These are phyloP conservation scores for Orussus abietinus DNA, from an alignment of 1,140 invertebrate genomes.

Conservation along the genomic window DNA sequence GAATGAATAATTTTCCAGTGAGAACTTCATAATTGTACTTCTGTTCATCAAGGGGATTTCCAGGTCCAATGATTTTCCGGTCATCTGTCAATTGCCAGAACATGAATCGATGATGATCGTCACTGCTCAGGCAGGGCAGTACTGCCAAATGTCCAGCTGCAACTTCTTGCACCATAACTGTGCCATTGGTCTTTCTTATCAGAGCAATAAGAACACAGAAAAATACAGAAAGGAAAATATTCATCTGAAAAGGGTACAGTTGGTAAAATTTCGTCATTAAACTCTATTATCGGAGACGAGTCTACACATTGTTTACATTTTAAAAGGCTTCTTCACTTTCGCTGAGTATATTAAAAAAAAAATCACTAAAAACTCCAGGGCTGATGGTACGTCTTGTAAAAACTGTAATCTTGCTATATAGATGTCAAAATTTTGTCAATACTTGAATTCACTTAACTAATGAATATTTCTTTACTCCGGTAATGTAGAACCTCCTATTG, in stretches of 20 bases:
- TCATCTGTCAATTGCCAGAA: constrained; percentile 63
- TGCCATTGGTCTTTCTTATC: constrained; percentile 16
- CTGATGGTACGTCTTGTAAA: too few relatives aligned
- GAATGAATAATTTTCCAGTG: constrained; percentile 49
- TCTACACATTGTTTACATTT: too few relatives aligned
- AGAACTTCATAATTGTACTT: constrained; percentile 70
- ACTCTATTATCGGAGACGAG: not conserved
- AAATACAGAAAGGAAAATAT: constrained; percentile 20
- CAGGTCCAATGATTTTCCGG: constrained; percentile 59
- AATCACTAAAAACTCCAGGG: too few relatives aligned
- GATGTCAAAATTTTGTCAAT: not conserved
- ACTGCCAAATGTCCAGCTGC: constrained; percentile 57
- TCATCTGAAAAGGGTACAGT: constrained; percentile 37
- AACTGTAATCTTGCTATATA: too few relatives aligned
- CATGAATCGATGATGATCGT: constrained; percentile 63
- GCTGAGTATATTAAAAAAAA: too few relatives aligned
- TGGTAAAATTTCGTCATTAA: too few relatives aligned
- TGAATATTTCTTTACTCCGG: constrained; percentile 11
- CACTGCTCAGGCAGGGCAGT: constrained; percentile 62
- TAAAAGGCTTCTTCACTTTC: too few relatives aligned
- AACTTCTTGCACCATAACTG: constrained; percentile 53
- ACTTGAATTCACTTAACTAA: constrained; percentile 7
- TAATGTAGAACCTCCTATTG: constrained; percentile 27
- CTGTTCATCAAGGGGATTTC: constrained; percentile 56
- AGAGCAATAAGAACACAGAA: constrained; percentile 26